These are phyloP conservation scores for Nephrotoma flavescens DNA, from an alignment of 2,888 invertebrate genomes.

Conservation along the genomic window DNA sequence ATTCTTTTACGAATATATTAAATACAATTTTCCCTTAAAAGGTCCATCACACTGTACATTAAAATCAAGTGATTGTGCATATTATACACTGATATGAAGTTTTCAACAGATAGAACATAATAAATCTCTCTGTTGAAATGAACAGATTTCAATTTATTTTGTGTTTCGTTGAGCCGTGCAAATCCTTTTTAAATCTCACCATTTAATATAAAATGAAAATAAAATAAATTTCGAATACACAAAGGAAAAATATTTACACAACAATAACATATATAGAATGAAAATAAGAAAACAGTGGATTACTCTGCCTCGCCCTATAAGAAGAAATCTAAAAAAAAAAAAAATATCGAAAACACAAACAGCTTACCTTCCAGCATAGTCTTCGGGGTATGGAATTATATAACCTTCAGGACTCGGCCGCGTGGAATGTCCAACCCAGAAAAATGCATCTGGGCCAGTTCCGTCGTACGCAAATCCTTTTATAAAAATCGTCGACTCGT, in stretches of 20 bases:
- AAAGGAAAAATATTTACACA: neutral
- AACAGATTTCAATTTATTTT: neutral
- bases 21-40: neutral
- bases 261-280: neutral
- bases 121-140: neutral
- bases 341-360: neutral
- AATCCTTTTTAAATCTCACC: neutral
- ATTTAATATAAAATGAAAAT: neutral
- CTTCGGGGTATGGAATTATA: slow-evolving; percentile 76
- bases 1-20: no score
- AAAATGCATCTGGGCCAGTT: slow-evolving; percentile 73
- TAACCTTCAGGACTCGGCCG: slow-evolving; percentile 70
- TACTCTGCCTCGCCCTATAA: neutral
- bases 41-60: neutral
- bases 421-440: slow-evolving; percentile 76
- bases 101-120: neutral
- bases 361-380: slow-evolving; percentile 62
- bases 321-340: neutral
- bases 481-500: slow-evolving; percentile 76
- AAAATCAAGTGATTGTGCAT: neutral
- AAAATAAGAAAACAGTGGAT: neutral
- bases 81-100: neutral
- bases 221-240: neutral
- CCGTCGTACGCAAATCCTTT: slow-evolving; percentile 81
- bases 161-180: neutral